These are phyloP conservation scores for Periphyllus acericola DNA, from an alignment of 2,888 invertebrate genomes.

Conservation along the genomic window DNA sequence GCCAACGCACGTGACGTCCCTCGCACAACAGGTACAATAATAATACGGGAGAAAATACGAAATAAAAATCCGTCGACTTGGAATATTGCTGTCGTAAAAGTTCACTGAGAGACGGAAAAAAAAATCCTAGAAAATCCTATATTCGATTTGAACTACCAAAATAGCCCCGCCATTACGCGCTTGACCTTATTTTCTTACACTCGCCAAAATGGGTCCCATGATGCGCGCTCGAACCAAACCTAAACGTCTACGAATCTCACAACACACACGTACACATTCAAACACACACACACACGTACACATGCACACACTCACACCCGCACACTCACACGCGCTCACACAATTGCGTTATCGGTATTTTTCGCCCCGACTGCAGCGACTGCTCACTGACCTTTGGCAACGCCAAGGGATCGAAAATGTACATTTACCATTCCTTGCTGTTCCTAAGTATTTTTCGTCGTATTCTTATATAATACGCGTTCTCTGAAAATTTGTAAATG, in stretches of 20 bases:
- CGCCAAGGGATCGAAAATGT: neutral
- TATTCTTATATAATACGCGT: neutral
- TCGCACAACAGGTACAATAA: too few species aligned
- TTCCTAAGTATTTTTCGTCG: neutral
- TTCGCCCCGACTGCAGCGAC: neutral
- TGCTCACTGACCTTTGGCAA: neutral
- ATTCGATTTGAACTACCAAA: neutral
- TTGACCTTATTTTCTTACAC: neutral
- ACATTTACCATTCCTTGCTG: neutral
- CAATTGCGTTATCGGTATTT: constrained; percentile 11
- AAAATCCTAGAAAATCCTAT: neutral
- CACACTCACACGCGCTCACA: neutral
- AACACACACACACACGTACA: neutral
- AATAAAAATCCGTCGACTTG: neutral
- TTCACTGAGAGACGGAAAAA: neutral
- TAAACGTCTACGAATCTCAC: too few species aligned
- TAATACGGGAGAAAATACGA: too few species aligned
- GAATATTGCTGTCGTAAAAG: neutral
- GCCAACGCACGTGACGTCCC: too few species aligned
- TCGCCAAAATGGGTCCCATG: neutral
- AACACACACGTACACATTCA: neutral
- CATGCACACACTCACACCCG: neutral
- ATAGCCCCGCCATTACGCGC: neutral
- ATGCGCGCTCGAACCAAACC: neutral
- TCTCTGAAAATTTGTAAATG: neutral